These are phyloP conservation scores for Aselliscus stoliczkanus DNA, from an alignment of 2,797 vertebrate species.

Conservation along the genomic window DNA sequence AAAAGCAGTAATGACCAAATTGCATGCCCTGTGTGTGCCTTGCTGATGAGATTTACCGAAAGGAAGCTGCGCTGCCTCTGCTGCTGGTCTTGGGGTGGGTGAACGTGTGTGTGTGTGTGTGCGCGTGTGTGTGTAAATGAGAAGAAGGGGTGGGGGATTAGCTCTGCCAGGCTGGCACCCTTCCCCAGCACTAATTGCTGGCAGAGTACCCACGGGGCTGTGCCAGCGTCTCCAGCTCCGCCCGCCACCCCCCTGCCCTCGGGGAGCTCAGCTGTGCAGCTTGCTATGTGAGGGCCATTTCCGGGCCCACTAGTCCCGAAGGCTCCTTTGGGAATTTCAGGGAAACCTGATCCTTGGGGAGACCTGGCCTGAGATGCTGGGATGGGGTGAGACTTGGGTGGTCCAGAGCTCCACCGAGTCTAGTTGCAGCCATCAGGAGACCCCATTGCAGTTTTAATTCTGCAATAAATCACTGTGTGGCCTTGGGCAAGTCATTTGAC, in stretches of 20 bases:
- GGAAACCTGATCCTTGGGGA: conserved; percentile 37
- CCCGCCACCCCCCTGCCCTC: conserved; percentile 52
- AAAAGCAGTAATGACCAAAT: conserved; percentile 59
- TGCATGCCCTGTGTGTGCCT: background rate
- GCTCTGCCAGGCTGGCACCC: conserved; percentile 72
- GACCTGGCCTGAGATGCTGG: background rate
- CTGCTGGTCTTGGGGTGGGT: conserved; percentile 22
- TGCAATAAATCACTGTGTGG: background rate
- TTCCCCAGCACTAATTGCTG: conserved; percentile 76
- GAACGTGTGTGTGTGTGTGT: background rate
- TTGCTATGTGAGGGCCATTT: conserved; percentile 64
- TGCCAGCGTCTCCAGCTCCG: conserved; percentile 63
- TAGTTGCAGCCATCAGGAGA: background rate
- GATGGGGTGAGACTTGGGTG: background rate
- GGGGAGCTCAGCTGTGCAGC: conserved; percentile 67
- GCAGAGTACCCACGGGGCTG: conserved; percentile 67
- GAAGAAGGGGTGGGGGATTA: conserved; percentile 53
- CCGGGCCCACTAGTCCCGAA: conserved; percentile 26
- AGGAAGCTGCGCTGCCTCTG: background rate
- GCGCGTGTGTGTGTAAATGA: conserved; percentile 52
- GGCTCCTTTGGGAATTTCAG: conserved; percentile 57
- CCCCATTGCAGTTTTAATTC: background rate
- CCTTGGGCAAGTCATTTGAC: background rate
- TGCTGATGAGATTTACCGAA: conserved; percentile 46
- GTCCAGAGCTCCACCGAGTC: background rate